Base-by-base conservation (phyloP, 64 coral and sea anemone genomes). In the Dendrophyllia cribrosa region DNA sequence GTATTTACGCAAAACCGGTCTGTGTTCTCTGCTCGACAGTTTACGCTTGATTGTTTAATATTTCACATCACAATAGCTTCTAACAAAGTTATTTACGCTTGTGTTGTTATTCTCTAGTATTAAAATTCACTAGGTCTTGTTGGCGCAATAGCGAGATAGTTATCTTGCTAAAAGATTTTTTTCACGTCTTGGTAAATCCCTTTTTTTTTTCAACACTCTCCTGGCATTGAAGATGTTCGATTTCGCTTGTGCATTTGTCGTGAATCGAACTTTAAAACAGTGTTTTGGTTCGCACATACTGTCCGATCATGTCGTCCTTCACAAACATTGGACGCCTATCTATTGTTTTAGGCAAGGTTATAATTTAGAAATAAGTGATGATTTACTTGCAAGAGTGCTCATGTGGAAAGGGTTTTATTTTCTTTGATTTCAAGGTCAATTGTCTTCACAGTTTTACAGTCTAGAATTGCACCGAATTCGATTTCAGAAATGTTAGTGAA, bases 41-140 rank as follows among this genome's bases (percentile, higher is more conserved):
- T 79, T 19, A 44, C 1, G 6, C 6, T 17, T 47, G 8, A 56
- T 82, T 82, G 58, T 49, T 46, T 43, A 75, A 75, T 7, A 84
- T 84, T 84, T 84, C 62, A 67, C 19, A 11, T 67, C 44, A 23
- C 80, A 68, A 84, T 51, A 84, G 44, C 8, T 64, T 47, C n/a
- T 64, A 82, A 82, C 78, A 20, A 82, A 17, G 58, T 82, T 82
- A 82, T 82, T 82, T 46, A 82, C 58, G 34, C 26, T 64, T 48
- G 34, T 82, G 78, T 45, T 47, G 26, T 64, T 24, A 64, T 63
- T 64, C 34, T 8, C 12, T 61, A 5, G n/a, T 64, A 60, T 62
- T 61, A 75, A 19, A 17, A 75, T 75, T 49, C 45, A 75, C 43
- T 17, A 51, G 34, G 34, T 34, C 34, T 34, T 34, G 34, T 34